Evolutionary conservation across 1,140 invertebrate genomes (phyloP).

Genomic region (Caenorhabditis remanei): DNA sequence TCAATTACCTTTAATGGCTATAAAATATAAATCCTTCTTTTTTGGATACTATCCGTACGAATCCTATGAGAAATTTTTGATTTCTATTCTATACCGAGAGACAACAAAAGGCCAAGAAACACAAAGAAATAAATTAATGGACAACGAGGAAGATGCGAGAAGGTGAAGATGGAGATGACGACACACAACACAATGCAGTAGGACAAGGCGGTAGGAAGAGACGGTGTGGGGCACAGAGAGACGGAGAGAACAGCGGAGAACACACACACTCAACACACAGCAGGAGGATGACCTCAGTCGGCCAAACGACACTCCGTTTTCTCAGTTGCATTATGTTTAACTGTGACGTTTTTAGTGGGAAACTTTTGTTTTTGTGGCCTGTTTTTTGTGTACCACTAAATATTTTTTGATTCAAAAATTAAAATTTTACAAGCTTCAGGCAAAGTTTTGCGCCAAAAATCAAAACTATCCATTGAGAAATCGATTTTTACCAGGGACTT

Average conservation of each 20-base stretch:
- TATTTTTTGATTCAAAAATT: too few relatives aligned
- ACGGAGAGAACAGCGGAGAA: neutral
- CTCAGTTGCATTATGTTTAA: neutral
- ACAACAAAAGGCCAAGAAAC: neutral
- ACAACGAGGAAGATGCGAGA: neutral
- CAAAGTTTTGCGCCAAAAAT: too few relatives aligned
- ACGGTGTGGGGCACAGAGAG: neutral
- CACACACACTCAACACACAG: neutral
- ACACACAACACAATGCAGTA: slow-evolving; percentile 20
- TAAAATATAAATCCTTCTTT: too few relatives aligned
- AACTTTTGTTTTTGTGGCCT: too few relatives aligned
- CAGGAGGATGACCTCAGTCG: neutral
- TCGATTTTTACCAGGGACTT: too few relatives aligned
- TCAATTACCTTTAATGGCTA: too few relatives aligned
- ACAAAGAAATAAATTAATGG: neutral
- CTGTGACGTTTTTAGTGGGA: too few relatives aligned
- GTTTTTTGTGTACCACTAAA: too few relatives aligned
- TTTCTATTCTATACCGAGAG: too few relatives aligned
- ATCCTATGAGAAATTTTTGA: too few relatives aligned
- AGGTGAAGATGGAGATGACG: slow-evolving; percentile 5
- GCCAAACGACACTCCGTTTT: slow-evolving; percentile 9
- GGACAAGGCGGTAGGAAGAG: neutral
- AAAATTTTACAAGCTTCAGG: too few relatives aligned
- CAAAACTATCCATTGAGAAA: too few relatives aligned
- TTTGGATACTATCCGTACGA: neutral